Base-by-base conservation (phyloP, 2,797 vertebrate species). In the Pelochelys cantorii region DNA sequence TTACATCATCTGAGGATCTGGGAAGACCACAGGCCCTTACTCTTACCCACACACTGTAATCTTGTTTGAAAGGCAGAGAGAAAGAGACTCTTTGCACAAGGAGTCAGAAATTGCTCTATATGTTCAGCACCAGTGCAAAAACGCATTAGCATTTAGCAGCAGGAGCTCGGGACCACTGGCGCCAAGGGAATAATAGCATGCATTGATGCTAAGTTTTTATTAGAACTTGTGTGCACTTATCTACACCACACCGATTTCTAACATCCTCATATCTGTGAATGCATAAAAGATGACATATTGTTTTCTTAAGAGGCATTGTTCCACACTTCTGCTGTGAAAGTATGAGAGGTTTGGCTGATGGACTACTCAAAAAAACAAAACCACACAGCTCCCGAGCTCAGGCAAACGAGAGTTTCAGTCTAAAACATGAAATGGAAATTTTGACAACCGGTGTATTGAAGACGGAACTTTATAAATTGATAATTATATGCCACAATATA, bases 371-470 rank as follows among this genome's bases (percentile, higher is more conserved):
- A 86, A 82, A 89, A 77, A 94, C n/a, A 52, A 34, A 93, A 95
- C 42, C 62, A 89, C 0, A 6, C 54, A 77, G 11, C 34, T 84
- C 94, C 56, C 1, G 3, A 90, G 71, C 90, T 7, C 4, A n/a
- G 57, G 81, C 80, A 89, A 91, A 81, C 54, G 60, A 91, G 74
- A 5, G 3, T 82, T 79, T 82, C 81, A 8, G 62, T 77, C 78
- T 87, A 54, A 94, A 95, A 93, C 14, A 83, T 5, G n/a, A 59
- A 92, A 83, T 3, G 79, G 82, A 79, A 95, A 88, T 85, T 89
- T 79, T 91, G 77, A 96, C 86, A 95, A 90, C 79, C 17, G 34
- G 17, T 60, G 31, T 82, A 82, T 79, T 95, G 91, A 93, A 84
- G 29, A 90, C 25, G 42, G 20, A 75, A 87, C 48, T 34, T 90